A percentile compares a stretch with the other conserved stretches of the same genome.
Evolutionary conservation across 35 echinoderm and acorn worm species (phyloP).

Genomic region (Diadema setosum): DNA sequence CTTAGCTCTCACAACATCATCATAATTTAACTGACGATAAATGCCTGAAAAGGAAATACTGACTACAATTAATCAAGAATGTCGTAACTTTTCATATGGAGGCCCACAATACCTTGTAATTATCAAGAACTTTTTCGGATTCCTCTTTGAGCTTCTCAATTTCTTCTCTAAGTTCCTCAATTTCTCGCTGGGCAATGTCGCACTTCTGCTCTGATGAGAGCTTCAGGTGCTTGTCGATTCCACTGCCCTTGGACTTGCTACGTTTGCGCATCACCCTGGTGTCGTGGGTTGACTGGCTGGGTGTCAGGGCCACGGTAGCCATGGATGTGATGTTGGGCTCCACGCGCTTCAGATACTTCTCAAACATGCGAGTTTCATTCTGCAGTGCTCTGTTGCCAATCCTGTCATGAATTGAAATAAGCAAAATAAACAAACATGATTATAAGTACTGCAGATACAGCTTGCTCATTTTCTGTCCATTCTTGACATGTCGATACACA

Average conservation of each 20-base stretch:
- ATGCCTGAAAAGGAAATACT: too few relatives aligned
- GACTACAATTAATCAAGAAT: too few relatives aligned
- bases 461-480: background rate
- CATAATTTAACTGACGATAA: too few relatives aligned
- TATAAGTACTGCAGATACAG: background rate
- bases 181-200: slow-evolving; percentile 96
- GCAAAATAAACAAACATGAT: background rate
- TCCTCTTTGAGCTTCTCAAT: slow-evolving; percentile 98
- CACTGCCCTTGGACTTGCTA: slow-evolving; percentile 87
- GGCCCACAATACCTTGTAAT: slow-evolving; percentile 90
- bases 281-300: slow-evolving; percentile 80
- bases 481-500: background rate
- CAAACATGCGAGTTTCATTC: slow-evolving; percentile 99
- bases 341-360: slow-evolving; percentile 93
- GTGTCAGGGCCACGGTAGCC: slow-evolving; percentile 41
- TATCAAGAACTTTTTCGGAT: slow-evolving; percentile 90
- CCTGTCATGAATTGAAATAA: slow-evolving; percentile 15
- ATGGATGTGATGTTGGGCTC: slow-evolving; percentile 82
- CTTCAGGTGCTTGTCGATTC: slow-evolving; percentile 84
- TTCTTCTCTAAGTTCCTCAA: slow-evolving; percentile 95
- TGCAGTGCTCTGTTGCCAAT: slow-evolving; percentile 68
- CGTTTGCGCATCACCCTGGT: slow-evolving; percentile 80
- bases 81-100: too few relatives aligned
- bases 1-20: too few relatives aligned
- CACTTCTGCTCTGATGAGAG: slow-evolving; percentile 95